Evolutionary conservation across 2,888 invertebrate species (phyloP).

Genomic region (Eupithecia exiguata): DNA sequence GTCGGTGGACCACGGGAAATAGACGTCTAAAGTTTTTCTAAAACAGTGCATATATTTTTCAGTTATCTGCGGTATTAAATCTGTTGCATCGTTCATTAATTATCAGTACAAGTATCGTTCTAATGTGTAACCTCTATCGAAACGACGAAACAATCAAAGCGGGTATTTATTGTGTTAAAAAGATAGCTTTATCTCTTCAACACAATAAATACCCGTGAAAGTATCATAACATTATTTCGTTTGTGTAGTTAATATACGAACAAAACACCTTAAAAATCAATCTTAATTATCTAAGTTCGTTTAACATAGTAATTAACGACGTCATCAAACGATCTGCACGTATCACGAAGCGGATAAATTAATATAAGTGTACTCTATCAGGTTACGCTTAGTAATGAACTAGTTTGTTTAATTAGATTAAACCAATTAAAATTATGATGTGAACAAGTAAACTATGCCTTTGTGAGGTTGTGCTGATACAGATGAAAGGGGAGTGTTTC

Average conservation of each 20-base stretch:
- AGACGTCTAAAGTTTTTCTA: too few species aligned
- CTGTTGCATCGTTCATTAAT: too few species aligned
- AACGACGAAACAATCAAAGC: background rate
- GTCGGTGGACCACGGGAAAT: too few species aligned
- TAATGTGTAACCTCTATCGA: background rate
- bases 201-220: background rate
- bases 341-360: conserved; percentile 6
- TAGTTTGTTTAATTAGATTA: conserved; percentile 40
- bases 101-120: background rate
- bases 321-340: background rate
- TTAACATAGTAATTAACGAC: background rate
- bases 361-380: conserved; percentile 7
- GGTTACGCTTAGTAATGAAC: conserved; percentile 32
- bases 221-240: background rate
- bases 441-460: conserved; percentile 43
- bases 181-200: background rate
- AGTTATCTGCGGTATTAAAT: too few species aligned
- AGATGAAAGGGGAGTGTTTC: conserved; percentile 37
- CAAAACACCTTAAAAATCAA: background rate
- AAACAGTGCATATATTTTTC: too few species aligned
- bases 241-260: background rate
- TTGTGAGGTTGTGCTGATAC: conserved; percentile 38
- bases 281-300: background rate
- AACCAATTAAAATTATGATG: conserved; percentile 42
- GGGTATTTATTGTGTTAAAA: too few species aligned